Percentiles rank a stretch among this genome's conserved stretches.
Conservation (phyloP, 2,113 vertebrate species). For the Panurus biarmicus region DNA sequence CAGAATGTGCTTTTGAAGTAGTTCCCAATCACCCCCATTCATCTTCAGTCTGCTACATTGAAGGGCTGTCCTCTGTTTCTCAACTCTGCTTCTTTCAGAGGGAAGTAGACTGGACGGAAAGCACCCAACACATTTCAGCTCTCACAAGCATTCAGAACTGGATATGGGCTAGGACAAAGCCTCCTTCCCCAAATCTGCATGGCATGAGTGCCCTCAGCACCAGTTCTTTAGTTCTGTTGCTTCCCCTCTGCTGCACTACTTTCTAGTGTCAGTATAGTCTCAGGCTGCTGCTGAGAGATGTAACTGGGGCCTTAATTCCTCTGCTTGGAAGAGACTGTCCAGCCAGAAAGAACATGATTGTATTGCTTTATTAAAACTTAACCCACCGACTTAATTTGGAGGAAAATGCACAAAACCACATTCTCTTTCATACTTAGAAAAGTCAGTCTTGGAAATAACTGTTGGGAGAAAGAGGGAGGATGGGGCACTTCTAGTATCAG, state of each 20-base stretch:
- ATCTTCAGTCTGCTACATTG: neutral
- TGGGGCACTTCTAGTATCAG: neutral
- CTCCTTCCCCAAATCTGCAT: neutral
- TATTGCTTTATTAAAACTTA: neutral
- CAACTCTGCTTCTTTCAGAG: neutral
- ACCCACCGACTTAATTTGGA: neutral
- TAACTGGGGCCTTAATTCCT: neutral
- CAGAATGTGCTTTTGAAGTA: neutral
- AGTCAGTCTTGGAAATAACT: neutral
- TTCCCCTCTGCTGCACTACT: neutral
- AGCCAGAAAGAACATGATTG: neutral
- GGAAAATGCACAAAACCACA: neutral
- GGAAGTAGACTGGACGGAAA: neutral
- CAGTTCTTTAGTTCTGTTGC: neutral
- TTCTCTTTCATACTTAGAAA: neutral
- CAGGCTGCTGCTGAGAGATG: neutral
- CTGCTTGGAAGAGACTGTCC: neutral
- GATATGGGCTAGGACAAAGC: neutral
- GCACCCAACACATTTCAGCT: neutral
- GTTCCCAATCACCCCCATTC: neutral
- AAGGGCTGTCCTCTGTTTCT: neutral
- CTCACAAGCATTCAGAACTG: neutral
- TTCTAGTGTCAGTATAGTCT: neutral
- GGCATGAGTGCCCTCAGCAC: neutral
- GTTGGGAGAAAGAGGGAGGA: neutral